Conservation (phyloP, 53 echinoderm and acorn worm genomes). For the Temnopleurus reevesii region DNA sequence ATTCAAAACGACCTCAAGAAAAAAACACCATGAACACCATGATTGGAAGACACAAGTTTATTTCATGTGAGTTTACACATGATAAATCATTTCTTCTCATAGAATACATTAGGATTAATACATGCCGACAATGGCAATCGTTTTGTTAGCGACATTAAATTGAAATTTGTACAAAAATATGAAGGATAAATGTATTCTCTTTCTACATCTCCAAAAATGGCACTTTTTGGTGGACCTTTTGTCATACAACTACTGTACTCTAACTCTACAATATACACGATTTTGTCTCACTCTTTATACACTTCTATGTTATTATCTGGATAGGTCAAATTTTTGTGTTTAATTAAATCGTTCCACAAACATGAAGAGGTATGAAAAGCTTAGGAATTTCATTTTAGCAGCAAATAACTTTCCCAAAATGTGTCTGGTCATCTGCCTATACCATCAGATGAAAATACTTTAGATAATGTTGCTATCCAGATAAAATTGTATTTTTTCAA, state of each 20-base stretch:
- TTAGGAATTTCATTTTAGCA: too few species aligned
- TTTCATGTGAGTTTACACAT: constrained; percentile 16
- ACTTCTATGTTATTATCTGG: too few species aligned
- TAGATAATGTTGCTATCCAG: too few species aligned
- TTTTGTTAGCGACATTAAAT: background rate
- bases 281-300: too few species aligned
- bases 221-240: background rate
- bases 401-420: too few species aligned
- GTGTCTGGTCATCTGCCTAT: too few species aligned
- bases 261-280: background rate
- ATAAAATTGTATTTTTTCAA: too few species aligned
- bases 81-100: constrained; percentile 1
- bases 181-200: constrained; percentile 11
- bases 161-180: constrained; percentile 20
- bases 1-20: background rate
- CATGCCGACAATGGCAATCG: constrained; percentile 16
- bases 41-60: background rate
- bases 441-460: too few species aligned
- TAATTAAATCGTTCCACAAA: too few species aligned
- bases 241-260: background rate
- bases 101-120: constrained; percentile 23
- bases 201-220: background rate
- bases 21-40: background rate
- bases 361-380: too few species aligned
- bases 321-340: too few species aligned